Base-by-base conservation (phyloP, 1,140 invertebrate species). In the Trissolcus basalis region DNA sequence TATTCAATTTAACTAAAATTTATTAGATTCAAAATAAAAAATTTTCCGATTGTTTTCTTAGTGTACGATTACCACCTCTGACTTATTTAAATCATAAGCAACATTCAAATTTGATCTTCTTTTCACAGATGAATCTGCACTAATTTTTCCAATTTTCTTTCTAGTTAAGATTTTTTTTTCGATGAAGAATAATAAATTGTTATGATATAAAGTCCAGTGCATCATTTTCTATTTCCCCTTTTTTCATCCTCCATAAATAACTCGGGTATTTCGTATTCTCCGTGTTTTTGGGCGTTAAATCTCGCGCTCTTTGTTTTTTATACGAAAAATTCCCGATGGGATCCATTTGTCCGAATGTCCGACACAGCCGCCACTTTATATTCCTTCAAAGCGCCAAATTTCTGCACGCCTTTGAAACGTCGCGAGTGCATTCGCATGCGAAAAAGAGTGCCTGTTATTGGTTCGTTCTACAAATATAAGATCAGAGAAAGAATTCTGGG, bases 331-430 rank as follows among this genome's bases (percentile, higher is more conserved):
- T 65, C 55, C 56, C 61, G 50, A 73, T 61, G 44, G 49, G 35
- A 73, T 60, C 70, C 61, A 67, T 67, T 65, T 67, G 61, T 67
- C 55, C 47, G 54, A 65, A 73, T 45, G 60, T 65, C 70, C 27
- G 61, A 67, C 63, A 7, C 63, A 67, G 56, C 70, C 50, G 15
- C 63, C 51, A 67, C 63, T 61, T 63, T 61, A 74, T 74, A 61
- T 63, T 68, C 63, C 47, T 56, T 45, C 61, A 61, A 74, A 68
- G 27, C 39, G 58, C 9, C 56, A 39, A 67, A 67, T 67, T 74
- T 67, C 50, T 44, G 55, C 70, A 74, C 70, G 70, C 70, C 27
- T 60, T 19, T 48, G 39, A 41, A 55, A 14, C 44, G 41, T 55
- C 48, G n/a, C 51, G 36, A 36, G 47, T 45, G 55, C 41, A 53